Percentiles rank a stretch among this genome's conserved stretches.
phyloP scores from a whole-genome alignment of 64 coral and sea anemone genomes.

The Pocillopora verrucosa region DNA sequence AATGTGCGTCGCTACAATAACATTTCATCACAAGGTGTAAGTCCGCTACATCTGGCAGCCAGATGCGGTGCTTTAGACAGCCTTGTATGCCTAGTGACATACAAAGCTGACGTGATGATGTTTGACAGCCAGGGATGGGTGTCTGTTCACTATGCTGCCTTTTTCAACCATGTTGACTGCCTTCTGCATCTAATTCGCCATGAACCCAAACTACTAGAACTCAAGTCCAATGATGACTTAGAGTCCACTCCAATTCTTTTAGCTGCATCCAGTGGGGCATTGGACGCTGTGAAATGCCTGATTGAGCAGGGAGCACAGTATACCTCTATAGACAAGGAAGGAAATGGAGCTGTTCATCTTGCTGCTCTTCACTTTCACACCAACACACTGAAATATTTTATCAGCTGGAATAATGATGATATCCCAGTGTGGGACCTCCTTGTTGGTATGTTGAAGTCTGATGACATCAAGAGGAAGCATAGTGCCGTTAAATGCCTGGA shows the following conservation, averaged over 20 bases:
- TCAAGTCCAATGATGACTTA: slow-evolving; percentile 65
- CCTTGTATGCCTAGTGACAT: slow-evolving; percentile 85
- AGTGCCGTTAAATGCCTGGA: slow-evolving; percentile 84
- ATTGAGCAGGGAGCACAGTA: slow-evolving; percentile 68
- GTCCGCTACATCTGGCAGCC: slow-evolving; percentile 85
- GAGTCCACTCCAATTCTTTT: slow-evolving; percentile 85
- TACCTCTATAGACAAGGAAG: slow-evolving; percentile 52
- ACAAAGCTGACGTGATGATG: slow-evolving; percentile 90
- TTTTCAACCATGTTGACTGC: slow-evolving; percentile 93
- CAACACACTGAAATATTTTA: slow-evolving; percentile 90
- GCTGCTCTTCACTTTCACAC: slow-evolving; percentile 87
- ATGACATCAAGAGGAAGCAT: slow-evolving; percentile 58
- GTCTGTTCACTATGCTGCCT: slow-evolving; percentile 88
- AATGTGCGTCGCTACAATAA: slow-evolving; percentile 92
- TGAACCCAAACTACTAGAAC: slow-evolving; percentile 77
- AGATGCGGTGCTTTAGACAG: slow-evolving; percentile 94
- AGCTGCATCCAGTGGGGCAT: slow-evolving; percentile 87
- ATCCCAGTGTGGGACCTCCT: slow-evolving; percentile 88
- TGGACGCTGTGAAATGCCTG: slow-evolving; percentile 80
- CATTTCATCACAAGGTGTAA: slow-evolving; percentile 83
- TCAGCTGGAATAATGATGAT: slow-evolving; percentile 73
- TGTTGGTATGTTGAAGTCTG: slow-evolving; percentile 89
- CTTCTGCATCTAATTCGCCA: slow-evolving; percentile 78
- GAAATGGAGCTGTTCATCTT: slow-evolving; percentile 81
- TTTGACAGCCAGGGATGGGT: slow-evolving; percentile 89